These are phyloP conservation scores for Tenodera sinensis DNA, from an alignment of 2,888 invertebrate genomes.

Conservation along the genomic window DNA sequence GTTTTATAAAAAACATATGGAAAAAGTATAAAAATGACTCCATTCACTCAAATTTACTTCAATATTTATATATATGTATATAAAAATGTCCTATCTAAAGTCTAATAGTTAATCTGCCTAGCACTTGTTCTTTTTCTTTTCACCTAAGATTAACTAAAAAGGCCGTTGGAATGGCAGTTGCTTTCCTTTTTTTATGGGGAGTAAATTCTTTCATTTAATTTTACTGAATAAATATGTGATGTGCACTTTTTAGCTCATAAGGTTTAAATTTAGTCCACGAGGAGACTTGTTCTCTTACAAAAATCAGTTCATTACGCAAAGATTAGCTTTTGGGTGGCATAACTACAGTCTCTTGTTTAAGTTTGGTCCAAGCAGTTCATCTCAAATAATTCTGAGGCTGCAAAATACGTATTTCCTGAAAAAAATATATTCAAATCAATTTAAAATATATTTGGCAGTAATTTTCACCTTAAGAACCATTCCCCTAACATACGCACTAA, in stretches of 20 bases:
- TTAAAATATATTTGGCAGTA: background rate
- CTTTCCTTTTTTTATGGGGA: background rate
- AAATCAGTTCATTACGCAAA: background rate
- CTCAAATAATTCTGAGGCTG: background rate
- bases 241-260: background rate
- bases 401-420: background rate
- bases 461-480: background rate
- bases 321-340: background rate
- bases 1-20: constrained; percentile 17
- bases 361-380: background rate
- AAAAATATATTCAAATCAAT: background rate
- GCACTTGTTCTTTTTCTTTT: background rate
- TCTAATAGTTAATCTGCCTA: background rate
- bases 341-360: background rate
- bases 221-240: background rate
- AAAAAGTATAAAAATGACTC: constrained; percentile 15
- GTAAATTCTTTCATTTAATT: background rate
- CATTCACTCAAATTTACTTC: constrained; percentile 2
- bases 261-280: background rate
- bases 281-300: background rate
- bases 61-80: background rate
- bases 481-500: background rate
- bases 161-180: constrained; percentile 4
- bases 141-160: background rate
- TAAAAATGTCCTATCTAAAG: background rate